A percentile compares a stretch with the other conserved stretches of the same genome.
phyloP scores from a whole-genome alignment of 2,888 invertebrate genomes.

The Rotaria magnacalcarata region DNA sequence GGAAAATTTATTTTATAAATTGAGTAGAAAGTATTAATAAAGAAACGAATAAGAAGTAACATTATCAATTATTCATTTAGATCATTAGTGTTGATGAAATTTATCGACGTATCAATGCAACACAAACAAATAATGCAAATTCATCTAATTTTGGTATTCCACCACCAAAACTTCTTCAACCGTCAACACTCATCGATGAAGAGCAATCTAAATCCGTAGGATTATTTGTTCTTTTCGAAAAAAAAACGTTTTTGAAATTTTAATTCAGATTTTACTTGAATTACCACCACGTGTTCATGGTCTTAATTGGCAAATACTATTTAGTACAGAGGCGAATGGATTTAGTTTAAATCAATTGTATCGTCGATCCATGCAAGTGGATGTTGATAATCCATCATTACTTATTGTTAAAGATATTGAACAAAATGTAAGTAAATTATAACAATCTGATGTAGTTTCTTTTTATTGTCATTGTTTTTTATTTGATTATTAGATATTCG shows the following conservation, averaged over 20 bases:
- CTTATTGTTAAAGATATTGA: constrained; percentile 91
- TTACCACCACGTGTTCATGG: constrained; percentile 59
- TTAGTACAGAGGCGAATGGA: constrained; percentile 93
- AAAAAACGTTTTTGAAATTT: neutral
- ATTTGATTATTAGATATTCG: constrained; percentile 71
- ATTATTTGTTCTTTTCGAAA: neutral
- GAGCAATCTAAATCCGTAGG: neutral
- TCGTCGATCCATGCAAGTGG: constrained; percentile 73
- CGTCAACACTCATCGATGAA: neutral
- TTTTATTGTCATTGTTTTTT: neutral
- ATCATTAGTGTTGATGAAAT: constrained; percentile 17
- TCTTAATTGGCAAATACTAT: constrained; percentile 86
- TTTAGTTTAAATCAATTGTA: constrained; percentile 96
- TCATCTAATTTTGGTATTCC: neutral
- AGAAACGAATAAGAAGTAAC: too few relatives aligned
- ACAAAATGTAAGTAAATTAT: constrained; percentile 68
- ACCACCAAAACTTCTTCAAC: constrained; percentile 31
- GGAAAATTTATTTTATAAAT: too few relatives aligned
- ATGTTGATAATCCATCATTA: constrained; percentile 74
- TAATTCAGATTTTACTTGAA: neutral
- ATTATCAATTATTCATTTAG: constrained; percentile 45
- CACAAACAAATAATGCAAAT: neutral
- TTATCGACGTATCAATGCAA: constrained; percentile 28
- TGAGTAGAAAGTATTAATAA: neutral
- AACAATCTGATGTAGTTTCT: constrained; percentile 44